Base-by-base conservation (phyloP, 92 coral and sea anemone genomes). In the Micromussa lordhowensis region DNA sequence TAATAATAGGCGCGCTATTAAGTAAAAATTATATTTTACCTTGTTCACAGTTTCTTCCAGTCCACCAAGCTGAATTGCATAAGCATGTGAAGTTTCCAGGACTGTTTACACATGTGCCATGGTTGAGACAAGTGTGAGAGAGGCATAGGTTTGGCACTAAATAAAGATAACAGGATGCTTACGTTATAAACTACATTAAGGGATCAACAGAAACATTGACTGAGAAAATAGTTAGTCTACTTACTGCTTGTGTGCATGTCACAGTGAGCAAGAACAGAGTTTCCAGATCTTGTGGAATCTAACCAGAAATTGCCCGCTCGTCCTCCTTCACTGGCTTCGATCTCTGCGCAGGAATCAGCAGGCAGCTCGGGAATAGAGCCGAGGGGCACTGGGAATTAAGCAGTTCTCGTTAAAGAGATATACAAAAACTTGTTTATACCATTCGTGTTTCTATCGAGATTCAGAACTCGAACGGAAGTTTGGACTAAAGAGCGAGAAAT, bases 361-460 rank as follows among this genome's bases (percentile, higher is more conserved):
- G 86, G 86, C 31, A 83, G 78, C 54, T 69, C 78, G 11, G 78
- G 68, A 49, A 70, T 83, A 22, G 86, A 83, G 12, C 86, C 86
- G 4, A 83, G 86, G 30, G 86, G 86, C 13, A 83, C 86, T 83
- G 51, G 10, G 51, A 8, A 44, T 44, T 13, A 44, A 44, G 10
- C 51, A 44, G 8, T 44, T 0, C 51, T 44, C 51, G 51, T 44
- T 44, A 44, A 44, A 44, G 51, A 8, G 10, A 8, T 8, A 44
- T 11, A 44, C 51, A 13, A 44, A 44, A 44, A 44, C 10, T 44
- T 44, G n/a, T n/a, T n/a, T 7, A 44, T 5, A 44, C 10, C 13
- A 44, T 44, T 44, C 51, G 1, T 44, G 10, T 44, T 8, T 8
- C 51, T 44, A 44, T 44, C 51, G 51, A 9, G 51, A 8, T 8